Conservation (phyloP, 1,140 invertebrate species). For the Elysia chlorotica region DNA sequence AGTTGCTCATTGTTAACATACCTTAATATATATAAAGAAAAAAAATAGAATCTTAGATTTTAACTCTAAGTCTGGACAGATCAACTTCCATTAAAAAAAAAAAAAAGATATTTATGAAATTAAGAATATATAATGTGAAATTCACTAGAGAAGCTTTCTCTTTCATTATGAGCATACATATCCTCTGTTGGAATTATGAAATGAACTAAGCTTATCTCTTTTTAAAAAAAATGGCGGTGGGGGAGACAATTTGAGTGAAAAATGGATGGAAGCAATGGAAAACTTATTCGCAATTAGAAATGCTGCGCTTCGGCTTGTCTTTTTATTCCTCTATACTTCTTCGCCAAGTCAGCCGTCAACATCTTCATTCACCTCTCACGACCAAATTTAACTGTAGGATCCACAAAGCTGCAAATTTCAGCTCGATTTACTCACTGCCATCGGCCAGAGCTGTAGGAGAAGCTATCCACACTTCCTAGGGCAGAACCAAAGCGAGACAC, state of each 20-base stretch:
- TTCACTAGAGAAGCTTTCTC: too few species aligned
- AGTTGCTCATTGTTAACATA: too few species aligned
- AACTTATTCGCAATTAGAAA: neutral
- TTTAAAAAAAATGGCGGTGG: too few species aligned
- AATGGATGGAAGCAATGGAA: neutral
- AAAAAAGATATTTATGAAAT: too few species aligned
- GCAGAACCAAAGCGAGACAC: conserved; percentile 2
- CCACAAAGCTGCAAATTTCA: neutral
- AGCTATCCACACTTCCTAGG: conserved; percentile 22
- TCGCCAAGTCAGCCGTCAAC: neutral
- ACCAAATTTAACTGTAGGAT: neutral
- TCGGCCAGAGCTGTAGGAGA: conserved; percentile 25
- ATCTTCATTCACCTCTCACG: neutral
- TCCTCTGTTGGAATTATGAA: too few species aligned
- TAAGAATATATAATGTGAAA: too few species aligned
- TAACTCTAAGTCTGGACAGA: too few species aligned
- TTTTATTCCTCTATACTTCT: neutral
- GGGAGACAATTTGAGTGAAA: neutral
- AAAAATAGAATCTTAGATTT: too few species aligned
- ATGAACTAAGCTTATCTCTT: too few species aligned
- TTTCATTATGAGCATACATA: too few species aligned
- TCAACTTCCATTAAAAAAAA: too few species aligned
- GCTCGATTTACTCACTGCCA: conserved; percentile 12
- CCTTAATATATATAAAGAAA: too few species aligned
- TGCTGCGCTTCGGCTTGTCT: neutral